Percentiles rank a stretch among this genome's conserved stretches.
Conservation (phyloP, 2,113 vertebrate species). For the Engraulis encrasicolus region DNA sequence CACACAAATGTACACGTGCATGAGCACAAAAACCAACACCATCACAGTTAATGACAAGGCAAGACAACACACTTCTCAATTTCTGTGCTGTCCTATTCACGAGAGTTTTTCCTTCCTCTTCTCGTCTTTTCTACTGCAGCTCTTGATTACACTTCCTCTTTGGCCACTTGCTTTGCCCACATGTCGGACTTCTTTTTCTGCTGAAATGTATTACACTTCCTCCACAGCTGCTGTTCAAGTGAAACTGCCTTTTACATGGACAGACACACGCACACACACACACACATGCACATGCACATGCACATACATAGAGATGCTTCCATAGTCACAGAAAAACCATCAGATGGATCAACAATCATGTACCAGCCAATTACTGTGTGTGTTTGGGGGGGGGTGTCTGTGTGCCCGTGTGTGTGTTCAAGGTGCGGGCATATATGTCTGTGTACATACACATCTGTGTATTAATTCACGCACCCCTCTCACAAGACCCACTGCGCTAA, state of each 20-base stretch:
- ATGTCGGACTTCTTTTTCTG: too few relatives aligned
- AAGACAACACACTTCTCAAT: constrained; percentile 10
- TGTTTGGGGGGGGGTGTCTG: neutral
- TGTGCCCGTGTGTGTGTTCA: neutral
- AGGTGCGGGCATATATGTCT: neutral
- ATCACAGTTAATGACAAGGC: too few relatives aligned
- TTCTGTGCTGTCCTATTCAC: constrained; percentile 24
- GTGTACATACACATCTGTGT: neutral
- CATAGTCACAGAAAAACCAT: constrained; percentile 45
- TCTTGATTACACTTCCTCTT: too few relatives aligned
- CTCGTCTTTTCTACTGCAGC: neutral
- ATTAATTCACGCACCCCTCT: neutral
- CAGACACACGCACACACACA: neutral
- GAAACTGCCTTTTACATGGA: constrained; percentile 30
- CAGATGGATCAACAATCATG: constrained; percentile 54
- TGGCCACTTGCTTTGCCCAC: too few relatives aligned
- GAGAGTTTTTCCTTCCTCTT: neutral
- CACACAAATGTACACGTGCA: too few relatives aligned
- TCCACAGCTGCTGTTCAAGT: constrained; percentile 47
- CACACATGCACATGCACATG: constrained; percentile 39
- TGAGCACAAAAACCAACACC: too few relatives aligned
- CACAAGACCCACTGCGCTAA: neutral
- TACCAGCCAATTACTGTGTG: constrained; percentile 32
- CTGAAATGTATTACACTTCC: constrained; percentile 39
- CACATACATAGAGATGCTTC: constrained; percentile 4